These are phyloP conservation scores for Lytechinus pictus DNA, from an alignment of 35 echinoderm and acorn worm genomes.

Conservation along the genomic window DNA sequence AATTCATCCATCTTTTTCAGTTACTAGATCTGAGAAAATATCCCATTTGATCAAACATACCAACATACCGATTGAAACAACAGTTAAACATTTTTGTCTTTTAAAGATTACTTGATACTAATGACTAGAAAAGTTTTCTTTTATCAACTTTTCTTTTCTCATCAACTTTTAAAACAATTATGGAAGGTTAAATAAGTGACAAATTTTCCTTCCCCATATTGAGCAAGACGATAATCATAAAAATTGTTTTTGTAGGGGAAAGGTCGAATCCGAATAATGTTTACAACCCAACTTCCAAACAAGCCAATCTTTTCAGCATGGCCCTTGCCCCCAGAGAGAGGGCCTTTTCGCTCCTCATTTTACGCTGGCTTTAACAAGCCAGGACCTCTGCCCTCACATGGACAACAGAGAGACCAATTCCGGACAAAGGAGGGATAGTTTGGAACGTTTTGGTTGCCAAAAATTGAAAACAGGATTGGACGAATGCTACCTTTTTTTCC, in stretches of 20 bases:
- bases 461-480: background rate
- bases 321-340: background rate
- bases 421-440: background rate
- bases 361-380: slow-evolving; percentile 16
- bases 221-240: background rate
- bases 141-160: background rate
- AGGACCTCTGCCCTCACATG: background rate
- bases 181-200: background rate
- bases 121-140: background rate
- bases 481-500: background rate
- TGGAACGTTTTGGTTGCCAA: background rate
- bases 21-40: background rate
- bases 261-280: background rate
- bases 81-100: no score
- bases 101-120: background rate
- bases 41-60: background rate
- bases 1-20: background rate
- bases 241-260: background rate
- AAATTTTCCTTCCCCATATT: no score
- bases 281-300: background rate
- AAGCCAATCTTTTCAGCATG: background rate
- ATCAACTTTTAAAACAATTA: background rate
- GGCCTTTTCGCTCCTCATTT: background rate
- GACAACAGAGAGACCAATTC: background rate
- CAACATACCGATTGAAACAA: no score